Conservation (phyloP, 2,113 vertebrate genomes). For the Dissostichus mawsoni region DNA sequence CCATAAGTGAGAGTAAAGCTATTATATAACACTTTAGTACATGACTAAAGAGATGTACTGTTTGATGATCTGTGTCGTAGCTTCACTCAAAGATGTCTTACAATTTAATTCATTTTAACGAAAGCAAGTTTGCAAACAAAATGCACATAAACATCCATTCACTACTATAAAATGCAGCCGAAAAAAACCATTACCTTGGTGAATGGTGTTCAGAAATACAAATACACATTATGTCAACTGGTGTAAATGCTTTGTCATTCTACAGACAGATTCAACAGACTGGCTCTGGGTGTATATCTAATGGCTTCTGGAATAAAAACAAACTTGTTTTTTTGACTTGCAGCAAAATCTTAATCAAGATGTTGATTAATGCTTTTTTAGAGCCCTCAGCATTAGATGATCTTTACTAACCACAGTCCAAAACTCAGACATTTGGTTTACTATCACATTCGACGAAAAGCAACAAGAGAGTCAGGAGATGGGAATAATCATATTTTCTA, state of each 20-base stretch:
- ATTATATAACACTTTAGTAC: constrained; percentile 29
- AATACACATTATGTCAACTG: neutral
- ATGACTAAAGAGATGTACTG: neutral
- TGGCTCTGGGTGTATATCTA: neutral
- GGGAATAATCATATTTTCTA: neutral
- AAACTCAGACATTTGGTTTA: neutral
- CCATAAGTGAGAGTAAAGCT: constrained; percentile 20
- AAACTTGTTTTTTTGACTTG: neutral
- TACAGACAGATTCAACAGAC: neutral
- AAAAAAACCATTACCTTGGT: neutral
- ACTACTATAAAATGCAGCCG: neutral
- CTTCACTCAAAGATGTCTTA: neutral
- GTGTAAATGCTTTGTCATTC: neutral
- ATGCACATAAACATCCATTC: neutral
- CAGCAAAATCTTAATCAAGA: neutral
- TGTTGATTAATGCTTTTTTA: neutral
- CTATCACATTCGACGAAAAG: neutral
- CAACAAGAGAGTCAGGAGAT: neutral
- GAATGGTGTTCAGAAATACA: neutral
- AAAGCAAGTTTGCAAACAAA: neutral
- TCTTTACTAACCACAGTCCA: neutral
- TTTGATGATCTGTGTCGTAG: neutral
- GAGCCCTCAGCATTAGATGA: neutral
- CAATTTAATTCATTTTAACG: neutral
- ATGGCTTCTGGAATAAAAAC: neutral